A percentile compares a stretch with the other conserved stretches of the same genome.
These are phyloP conservation scores for Ptychadena robeensis DNA, from an alignment of 2,797 vertebrate genomes.

Conservation along the genomic window DNA sequence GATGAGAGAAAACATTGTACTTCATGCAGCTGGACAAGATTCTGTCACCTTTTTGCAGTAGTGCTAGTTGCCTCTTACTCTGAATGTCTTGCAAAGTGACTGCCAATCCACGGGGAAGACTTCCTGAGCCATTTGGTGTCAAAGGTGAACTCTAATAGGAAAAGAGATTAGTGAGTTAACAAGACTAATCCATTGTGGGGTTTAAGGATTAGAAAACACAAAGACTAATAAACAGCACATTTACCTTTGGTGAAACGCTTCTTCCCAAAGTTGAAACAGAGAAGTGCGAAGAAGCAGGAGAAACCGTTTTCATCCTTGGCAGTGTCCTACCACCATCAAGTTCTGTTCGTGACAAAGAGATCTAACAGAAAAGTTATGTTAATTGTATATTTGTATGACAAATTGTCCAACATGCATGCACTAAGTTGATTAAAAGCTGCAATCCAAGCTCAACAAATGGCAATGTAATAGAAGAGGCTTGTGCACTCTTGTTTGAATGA, in stretches of 20 bases:
- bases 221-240: not conserved
- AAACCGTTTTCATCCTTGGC: slow-evolving; percentile 74
- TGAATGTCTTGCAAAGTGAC: slow-evolving; percentile 93
- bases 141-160: slow-evolving; percentile 76
- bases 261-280: slow-evolving; percentile 84
- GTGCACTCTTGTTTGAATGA: not conserved
- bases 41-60: slow-evolving; percentile 92
- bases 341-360: slow-evolving; percentile 89
- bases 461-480: not conserved
- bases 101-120: slow-evolving; percentile 88
- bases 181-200: not conserved
- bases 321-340: slow-evolving; percentile 72
- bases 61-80: slow-evolving; percentile 89
- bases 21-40: not conserved
- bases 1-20: not conserved
- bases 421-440: not conserved
- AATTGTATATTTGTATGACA: not conserved
- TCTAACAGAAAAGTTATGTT: slow-evolving; percentile 70
- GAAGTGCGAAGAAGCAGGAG: slow-evolving; percentile 81
- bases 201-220: too few relatives aligned
- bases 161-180: not conserved
- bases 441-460: not conserved
- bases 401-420: not conserved
- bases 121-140: slow-evolving; percentile 78
- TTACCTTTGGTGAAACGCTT: slow-evolving; percentile 85